Evolutionary conservation across 2,797 vertebrate species (phyloP), one percentile per base, ranked within the genome.

Genomic region (Molossus molossus): DNA sequence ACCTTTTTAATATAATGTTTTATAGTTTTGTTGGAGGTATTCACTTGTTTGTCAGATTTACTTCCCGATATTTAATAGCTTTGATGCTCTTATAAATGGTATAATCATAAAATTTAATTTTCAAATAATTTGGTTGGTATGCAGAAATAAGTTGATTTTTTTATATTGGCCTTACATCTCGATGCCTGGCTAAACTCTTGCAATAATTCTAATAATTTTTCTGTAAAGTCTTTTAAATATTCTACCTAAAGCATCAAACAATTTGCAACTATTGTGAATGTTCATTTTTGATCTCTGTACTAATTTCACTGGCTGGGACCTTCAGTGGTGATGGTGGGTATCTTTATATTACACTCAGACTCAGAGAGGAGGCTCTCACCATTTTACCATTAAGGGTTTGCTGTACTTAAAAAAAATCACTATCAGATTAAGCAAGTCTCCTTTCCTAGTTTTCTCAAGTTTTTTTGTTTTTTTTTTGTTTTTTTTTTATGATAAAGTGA

Each of bases 241-340:
- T 81, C 21, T 37, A 5, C 13, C 37, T 21, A 93, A 67, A 25
- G 13, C 33, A 75, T 76, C 40, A 48, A 81, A 58, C 72, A 10
- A 53, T 58, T 85, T 94, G 79, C 37, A 91, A 91, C 88, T 67
- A 89, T 72, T 55, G n/a, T 37, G 76, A 91, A 81, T 81, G 13
- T 86, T 86, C 12, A 86, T 81, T 86, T n/a, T 50, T 45, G 83
- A 9, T 73, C 6, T 53, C 55, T 89, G 81, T 14, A 29, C 37
- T 62, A 64, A 50, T 64, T 70, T 81, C n/a, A 58, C 12, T 77
- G 55, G 6, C 23, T 80, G 4, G 33, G 12, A 91, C 25, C 9
- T 75, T 76, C 53, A 18, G 17, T 45, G 7, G 13, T 13, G n/a
- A 86, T 3, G 62, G 14, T 48, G 29, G 9, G 29, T 7, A 12